Evolutionary conservation across 92 coral and sea anemone species (phyloP), one percentile per base, ranked within the genome.

Genomic region (Porites lobata): DNA sequence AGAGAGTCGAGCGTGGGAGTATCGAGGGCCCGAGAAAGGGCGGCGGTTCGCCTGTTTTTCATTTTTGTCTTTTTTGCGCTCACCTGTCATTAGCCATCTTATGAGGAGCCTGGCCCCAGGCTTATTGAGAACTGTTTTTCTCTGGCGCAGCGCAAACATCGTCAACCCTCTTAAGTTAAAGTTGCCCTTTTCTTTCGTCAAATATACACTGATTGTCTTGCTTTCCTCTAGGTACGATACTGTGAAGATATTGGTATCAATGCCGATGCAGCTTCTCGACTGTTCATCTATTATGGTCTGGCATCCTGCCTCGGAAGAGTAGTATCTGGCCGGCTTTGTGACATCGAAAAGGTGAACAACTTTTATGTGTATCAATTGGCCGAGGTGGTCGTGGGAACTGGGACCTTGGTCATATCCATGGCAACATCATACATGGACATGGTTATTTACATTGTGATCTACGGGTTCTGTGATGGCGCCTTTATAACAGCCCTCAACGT

Each of bases 361-460:
- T 84, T 84, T 47, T 75, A 74, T 29, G 88, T 84, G 11, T 84
- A 73, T 51, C 88, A 84, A n/a, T 50, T 64, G 57, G 75, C 96
- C 32, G 91, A 85, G 51, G 4, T 81, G 4, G 68, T 94, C 43
- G 59, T 67, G 11, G 90, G 89, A 57, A 5, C 77, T 22, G 74
- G 68, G 47, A 69, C 14, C 15, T n/a, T 81, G n/a, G 2, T 69
- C 0, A 67, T 81, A 17, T 68, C 85, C 56, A 13, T 81, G 56
- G 85, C 85, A 26, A 69, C 85, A 18, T 81, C 77, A 18, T 81
- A 69, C 56, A 8, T 26, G 14, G 76, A 81, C 47, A 57, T 81
- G 85, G 75, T 69, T 26, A 26, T 69, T 17, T 81, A 53, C 11
- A 54, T 69, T 69, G 77, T 57, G 52, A 69, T 81, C 52, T 84